Evolutionary conservation across 2,888 invertebrate species (phyloP), one percentile per base, ranked within the genome.

Genomic region (Tetragonisca angustula): DNA sequence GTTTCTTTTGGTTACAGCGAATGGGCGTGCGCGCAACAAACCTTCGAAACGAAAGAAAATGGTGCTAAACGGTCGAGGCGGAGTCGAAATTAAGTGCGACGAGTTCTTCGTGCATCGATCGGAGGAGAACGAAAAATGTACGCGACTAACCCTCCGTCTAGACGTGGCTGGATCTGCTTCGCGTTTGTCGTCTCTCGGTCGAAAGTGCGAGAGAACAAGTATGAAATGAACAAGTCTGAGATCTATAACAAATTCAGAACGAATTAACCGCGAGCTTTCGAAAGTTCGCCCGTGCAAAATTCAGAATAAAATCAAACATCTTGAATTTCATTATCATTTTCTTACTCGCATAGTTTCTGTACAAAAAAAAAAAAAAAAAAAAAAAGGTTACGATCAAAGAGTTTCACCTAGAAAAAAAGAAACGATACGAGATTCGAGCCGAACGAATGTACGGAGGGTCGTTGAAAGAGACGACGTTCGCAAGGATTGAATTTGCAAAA

Each of bases 11-110:
- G 17, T 32, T 21, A 76, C n/a, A 72, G 67, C 61, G 54, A 50
- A 21, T 36, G 50, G 77, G 76, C 74, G 75, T 69, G 79, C 79
- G 56, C 73, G 71, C 79, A 64, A 64, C 78, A 64, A 80, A 21
- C 5, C 36, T 9, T 24, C 32, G 17, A 19, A 69, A 73, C 27
- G n/a, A 62, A 77, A 65, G 15, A 15, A 65, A 65, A 65, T 11
- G 19, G 62, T 62, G 62, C 62, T 62, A 27, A 61, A 62, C 32
- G 32, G 17, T 32, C 32, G 19, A 21, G 19, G 4, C 19, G 21
- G 13, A 62, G 27, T 11, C 62, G 62, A 32, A 62, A 62, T 21
- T 32, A 24, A 62, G 32, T 19, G 27, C 32, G 9, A 19, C 32
- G 32, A 19, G 21, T 62, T 27, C 9, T 24, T 65, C 64, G 64